Base-by-base conservation (phyloP, 1,140 invertebrate genomes). In the Apis laboriosa region DNA sequence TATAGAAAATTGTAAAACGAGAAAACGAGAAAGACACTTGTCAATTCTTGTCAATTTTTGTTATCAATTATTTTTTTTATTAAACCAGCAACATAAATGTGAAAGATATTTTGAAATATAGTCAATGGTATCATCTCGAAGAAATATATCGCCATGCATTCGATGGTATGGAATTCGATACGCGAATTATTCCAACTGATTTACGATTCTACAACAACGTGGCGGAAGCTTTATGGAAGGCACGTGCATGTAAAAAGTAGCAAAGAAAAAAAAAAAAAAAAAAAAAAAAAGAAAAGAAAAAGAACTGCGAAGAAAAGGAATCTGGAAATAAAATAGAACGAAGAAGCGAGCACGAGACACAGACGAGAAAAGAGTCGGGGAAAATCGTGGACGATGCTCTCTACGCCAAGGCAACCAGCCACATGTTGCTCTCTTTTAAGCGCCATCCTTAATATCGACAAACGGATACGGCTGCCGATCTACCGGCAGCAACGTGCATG, bases 341-440 rank as follows among this genome's bases (percentile, higher is more conserved):
- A 49, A 75, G 24, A 17, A 28, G 13, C 34, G 72, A n/a, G 68
- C 49, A 51, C 19, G 49, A 56, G 19, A 21, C 49, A 58, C 5
- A 49, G 28, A 53, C n/a, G 28, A 13, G 13, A 28, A 17, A 82
- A 28, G 43, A 66, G 15, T 34, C 28, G 12, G 64, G 77, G 67
- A 77, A 84, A 84, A 84, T 24, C 53, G 55, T 75, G 56, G 67
- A 76, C 74, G 81, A 81, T 80, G 51, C 73, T 53, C 43, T 51
- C 7, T 51, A 67, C 71, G 56, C 43, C 71, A 68, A 67, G 60
- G 82, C 70, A 61, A 11, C 66, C 77, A 61, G 81, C 88, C 88
- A 90, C 88, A 86, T 89, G 88, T 89, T 90, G 88, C 88, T 81
- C 79, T 89, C 84, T 88, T 86, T 88, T 84, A 84, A 86, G 49